Conservation (phyloP, 2,888 invertebrate genomes). For the Dynastes grantii region DNA sequence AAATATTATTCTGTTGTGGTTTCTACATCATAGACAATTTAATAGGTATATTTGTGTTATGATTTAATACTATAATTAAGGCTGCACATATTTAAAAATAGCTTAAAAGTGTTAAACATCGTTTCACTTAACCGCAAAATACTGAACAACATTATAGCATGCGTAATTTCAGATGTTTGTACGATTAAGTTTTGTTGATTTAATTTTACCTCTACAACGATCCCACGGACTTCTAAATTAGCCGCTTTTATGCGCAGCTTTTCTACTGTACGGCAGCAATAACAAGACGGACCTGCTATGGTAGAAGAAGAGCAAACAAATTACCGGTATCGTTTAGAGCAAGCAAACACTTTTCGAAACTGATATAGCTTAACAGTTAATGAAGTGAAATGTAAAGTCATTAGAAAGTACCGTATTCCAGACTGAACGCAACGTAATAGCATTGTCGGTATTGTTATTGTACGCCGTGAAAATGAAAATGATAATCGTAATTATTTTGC, state of each 20-base stretch:
- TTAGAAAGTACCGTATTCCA: slow-evolving; percentile 32
- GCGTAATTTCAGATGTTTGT: slow-evolving; percentile 8
- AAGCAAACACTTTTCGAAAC: slow-evolving; percentile 39
- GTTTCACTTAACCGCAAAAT: not conserved
- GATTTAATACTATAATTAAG: slow-evolving; percentile 15
- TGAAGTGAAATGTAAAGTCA: slow-evolving; percentile 40
- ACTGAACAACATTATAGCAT: not conserved
- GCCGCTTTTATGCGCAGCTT: slow-evolving; percentile 7
- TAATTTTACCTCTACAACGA: slow-evolving; percentile 13
- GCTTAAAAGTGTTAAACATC: not conserved
- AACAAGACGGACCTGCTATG: not conserved
- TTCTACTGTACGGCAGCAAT: not conserved
- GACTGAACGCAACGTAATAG: not conserved
- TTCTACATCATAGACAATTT: not conserved
- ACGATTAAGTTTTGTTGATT: slow-evolving; percentile 19
- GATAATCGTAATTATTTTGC: slow-evolving; percentile 15
- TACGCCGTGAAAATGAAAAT: slow-evolving; percentile 20
- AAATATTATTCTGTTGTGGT: slow-evolving; percentile 26
- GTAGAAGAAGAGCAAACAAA: slow-evolving; percentile 30
- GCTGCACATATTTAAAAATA: slow-evolving; percentile 15
- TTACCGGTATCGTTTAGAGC: slow-evolving; percentile 37
- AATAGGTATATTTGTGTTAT: slow-evolving; percentile 20
- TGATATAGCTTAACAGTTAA: slow-evolving; percentile 36
- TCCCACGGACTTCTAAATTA: slow-evolving; percentile 25
- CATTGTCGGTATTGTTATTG: slow-evolving; percentile 8